Base-by-base conservation (phyloP, 1,140 invertebrate species). In the Brachionus plicatilis region DNA sequence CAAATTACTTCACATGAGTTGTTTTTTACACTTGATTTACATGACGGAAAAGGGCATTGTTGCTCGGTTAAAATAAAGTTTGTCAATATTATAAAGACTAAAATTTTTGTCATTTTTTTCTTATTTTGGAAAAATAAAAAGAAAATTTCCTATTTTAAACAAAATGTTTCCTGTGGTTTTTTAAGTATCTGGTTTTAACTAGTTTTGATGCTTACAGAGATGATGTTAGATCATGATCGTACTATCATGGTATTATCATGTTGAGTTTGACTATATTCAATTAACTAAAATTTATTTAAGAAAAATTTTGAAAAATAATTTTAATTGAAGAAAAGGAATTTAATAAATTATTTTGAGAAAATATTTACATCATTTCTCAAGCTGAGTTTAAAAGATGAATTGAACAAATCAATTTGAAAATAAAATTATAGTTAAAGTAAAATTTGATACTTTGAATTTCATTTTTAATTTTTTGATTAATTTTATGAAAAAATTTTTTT, bases 11-110 rank as follows among this genome's bases (percentile, higher is more conserved):
- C n/a, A 45, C 70, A 75, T 8, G 9, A 9, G 6, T 20, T 43
- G 7, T 75, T n/a, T 9, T 45, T 17, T 11, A 43, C 12, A 24
- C 8, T 75, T 4, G 70, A 43, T 41, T 75, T 33, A 75, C 70
- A 75, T 17, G 70, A 75, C 20, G 70, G 33, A 75, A 75, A 75
- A 43, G 70, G 70, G 27, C 70, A 75, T 45, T 17, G 43, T 75
- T 37, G 70, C 4, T 75, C 70, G 12, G 70, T 12, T 68, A 68
- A 33, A 24, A 41, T 11, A n/a, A 14, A 68, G 14, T 43, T 45
- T 17, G 33, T 75, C 11, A 24, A n/a, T 24, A 11, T 11, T 17
- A 75, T 5, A 11, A 75, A 45, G 17, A 41, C n/a, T 24, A 75
- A 75, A 75, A 75, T 43, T 14, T 14, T 68, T 33, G 29, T 24